Conservation (phyloP, 2,113 vertebrate genomes). For the Myrmecophaga tridactyla region DNA sequence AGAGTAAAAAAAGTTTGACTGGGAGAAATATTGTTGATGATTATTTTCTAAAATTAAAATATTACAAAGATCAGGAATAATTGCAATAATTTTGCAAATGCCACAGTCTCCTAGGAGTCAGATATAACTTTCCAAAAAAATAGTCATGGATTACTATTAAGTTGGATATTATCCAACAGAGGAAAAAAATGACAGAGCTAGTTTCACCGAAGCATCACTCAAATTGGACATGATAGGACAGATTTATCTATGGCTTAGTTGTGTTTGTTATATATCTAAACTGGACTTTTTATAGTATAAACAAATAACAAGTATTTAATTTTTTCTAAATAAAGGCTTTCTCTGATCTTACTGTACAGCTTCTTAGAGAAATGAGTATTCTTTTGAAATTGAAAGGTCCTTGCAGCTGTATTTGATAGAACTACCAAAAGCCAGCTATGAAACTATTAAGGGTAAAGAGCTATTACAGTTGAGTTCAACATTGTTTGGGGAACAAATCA, state of each 20-base stretch:
- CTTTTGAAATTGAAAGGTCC: conserved; percentile 26
- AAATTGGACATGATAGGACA: background rate
- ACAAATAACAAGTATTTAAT: background rate
- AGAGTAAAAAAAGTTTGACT: background rate
- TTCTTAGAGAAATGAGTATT: conserved; percentile 42
- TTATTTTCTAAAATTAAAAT: background rate
- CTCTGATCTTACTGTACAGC: background rate
- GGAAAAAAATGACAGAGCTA: background rate
- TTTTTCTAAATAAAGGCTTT: conserved; percentile 24
- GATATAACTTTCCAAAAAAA: background rate
- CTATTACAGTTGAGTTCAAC: conserved; percentile 53
- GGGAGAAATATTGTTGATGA: background rate
- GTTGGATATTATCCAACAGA: too few species aligned
- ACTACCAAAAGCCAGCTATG: conserved; percentile 64
- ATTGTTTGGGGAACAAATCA: conserved; percentile 53
- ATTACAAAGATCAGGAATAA: background rate
- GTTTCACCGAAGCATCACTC: background rate
- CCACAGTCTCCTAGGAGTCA: background rate
- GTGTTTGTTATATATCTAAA: background rate
- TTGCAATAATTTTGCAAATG: background rate
- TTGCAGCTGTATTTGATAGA: conserved; percentile 58
- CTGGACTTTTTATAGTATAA: background rate
- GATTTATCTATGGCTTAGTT: background rate
- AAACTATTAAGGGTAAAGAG: conserved; percentile 67
- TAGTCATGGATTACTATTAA: too few species aligned